Evolutionary conservation across 2,113 vertebrate species (phyloP).

Genomic region (Limanda limanda): DNA sequence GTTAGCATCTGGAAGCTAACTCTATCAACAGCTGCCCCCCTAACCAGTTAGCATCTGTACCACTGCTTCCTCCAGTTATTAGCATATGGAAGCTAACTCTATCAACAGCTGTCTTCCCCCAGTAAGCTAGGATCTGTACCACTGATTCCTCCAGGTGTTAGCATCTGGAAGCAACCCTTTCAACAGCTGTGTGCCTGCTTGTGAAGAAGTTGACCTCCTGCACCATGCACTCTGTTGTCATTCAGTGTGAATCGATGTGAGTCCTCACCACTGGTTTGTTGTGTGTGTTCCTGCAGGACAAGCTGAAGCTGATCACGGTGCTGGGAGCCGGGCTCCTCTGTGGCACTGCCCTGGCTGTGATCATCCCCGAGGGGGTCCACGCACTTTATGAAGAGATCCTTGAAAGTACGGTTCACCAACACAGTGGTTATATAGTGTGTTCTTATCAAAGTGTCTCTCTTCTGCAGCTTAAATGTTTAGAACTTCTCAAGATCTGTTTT

Average conservation of each 20-base stretch:
- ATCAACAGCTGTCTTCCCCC: too few relatives aligned
- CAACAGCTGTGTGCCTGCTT: background rate
- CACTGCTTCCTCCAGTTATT: too few relatives aligned
- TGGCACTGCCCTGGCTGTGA: constrained; percentile 96
- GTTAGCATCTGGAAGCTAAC: too few relatives aligned
- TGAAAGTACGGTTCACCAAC: constrained; percentile 84
- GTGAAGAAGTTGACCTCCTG: background rate
- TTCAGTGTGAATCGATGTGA: background rate
- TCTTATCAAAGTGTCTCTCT: too few relatives aligned
- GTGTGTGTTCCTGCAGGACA: constrained; percentile 84
- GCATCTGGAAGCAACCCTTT: background rate
- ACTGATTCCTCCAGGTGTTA: too few relatives aligned
- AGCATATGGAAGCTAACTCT: too few relatives aligned
- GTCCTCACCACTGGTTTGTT: background rate
- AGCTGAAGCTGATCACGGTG: constrained; percentile 94
- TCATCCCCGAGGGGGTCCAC: constrained; percentile 98
- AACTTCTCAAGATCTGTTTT: too few relatives aligned
- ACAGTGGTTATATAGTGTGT: background rate
- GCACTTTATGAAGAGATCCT: constrained; percentile 97
- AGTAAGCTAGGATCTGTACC: too few relatives aligned
- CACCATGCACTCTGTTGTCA: background rate
- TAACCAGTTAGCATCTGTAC: too few relatives aligned
- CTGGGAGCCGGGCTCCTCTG: constrained; percentile 96
- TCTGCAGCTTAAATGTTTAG: too few relatives aligned
- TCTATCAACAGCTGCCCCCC: background rate